These are phyloP conservation scores for Arion vulgaris DNA, from an alignment of 1,140 invertebrate species.

Conservation along the genomic window DNA sequence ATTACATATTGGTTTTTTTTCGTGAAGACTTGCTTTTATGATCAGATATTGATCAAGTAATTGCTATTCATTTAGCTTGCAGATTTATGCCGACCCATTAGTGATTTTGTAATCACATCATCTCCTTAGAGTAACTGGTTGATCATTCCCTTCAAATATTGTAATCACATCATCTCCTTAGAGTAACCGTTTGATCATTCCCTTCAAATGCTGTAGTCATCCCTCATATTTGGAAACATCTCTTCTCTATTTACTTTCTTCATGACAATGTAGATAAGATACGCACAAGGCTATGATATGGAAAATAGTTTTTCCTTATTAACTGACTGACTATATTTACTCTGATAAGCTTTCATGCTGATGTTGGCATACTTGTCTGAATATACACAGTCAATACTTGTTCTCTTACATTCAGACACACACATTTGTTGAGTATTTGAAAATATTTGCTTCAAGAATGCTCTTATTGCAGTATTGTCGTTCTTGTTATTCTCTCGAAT, in stretches of 20 bases:
- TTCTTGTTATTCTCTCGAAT: background rate
- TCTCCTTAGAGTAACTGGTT: slow-evolving; percentile 17
- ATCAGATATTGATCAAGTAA: too few species aligned
- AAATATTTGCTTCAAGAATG: too few species aligned
- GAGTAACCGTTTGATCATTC: slow-evolving; percentile 29
- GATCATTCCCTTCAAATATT: too few species aligned
- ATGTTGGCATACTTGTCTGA: too few species aligned
- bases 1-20: too few species aligned
- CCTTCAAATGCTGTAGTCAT: background rate
- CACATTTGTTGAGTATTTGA: too few species aligned
- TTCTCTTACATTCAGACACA: too few species aligned
- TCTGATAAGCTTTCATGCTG: too few species aligned
- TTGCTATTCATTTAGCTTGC: background rate
- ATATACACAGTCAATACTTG: too few species aligned
- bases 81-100: background rate
- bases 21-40: too few species aligned
- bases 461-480: too few species aligned
- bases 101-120: background rate
- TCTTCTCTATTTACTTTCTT: background rate
- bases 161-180: slow-evolving; percentile 3
- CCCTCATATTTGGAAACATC: background rate
- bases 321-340: background rate
- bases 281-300: slow-evolving; percentile 27
- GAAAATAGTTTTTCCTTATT: slow-evolving; percentile 26
- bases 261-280: slow-evolving; percentile 24